Percentiles rank a stretch among this genome's conserved stretches.
These are phyloP conservation scores for Urocitellus parryii DNA, from an alignment of 2,113 vertebrate species.

Conservation along the genomic window DNA sequence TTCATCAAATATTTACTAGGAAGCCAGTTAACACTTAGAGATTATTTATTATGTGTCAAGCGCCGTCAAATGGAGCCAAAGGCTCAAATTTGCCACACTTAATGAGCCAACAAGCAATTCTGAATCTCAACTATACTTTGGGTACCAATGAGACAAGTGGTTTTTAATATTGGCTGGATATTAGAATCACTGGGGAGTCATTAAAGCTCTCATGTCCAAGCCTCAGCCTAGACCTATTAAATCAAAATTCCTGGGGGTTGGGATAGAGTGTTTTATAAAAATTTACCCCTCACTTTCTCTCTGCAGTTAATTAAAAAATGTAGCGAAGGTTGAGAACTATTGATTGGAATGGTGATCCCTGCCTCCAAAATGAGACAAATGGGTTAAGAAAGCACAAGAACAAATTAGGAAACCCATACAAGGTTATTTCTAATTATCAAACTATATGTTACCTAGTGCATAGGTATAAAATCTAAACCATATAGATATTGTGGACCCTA, in stretches of 20 bases:
- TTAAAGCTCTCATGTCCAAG: neutral
- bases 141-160: neutral
- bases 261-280: neutral
- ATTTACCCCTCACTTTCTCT: neutral
- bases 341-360: neutral
- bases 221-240: neutral
- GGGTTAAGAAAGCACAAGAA: neutral
- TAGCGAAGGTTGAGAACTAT: neutral
- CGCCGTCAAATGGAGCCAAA: neutral
- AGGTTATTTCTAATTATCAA: neutral
- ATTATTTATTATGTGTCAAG: neutral
- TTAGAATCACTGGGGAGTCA: neutral
- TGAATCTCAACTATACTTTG: neutral
- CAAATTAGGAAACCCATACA: neutral
- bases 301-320: conserved; percentile 5
- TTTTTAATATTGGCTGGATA: conserved; percentile 11
- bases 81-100: neutral
- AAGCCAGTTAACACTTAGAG: neutral
- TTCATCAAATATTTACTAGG: conserved; percentile 43
- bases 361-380: neutral
- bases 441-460: neutral
- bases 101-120: neutral
- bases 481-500: neutral
- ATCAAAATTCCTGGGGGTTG: neutral
- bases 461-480: conserved; percentile 25